phyloP scores from a whole-genome alignment of 2,113 vertebrate species.

The Hippocampus guttulatus region DNA sequence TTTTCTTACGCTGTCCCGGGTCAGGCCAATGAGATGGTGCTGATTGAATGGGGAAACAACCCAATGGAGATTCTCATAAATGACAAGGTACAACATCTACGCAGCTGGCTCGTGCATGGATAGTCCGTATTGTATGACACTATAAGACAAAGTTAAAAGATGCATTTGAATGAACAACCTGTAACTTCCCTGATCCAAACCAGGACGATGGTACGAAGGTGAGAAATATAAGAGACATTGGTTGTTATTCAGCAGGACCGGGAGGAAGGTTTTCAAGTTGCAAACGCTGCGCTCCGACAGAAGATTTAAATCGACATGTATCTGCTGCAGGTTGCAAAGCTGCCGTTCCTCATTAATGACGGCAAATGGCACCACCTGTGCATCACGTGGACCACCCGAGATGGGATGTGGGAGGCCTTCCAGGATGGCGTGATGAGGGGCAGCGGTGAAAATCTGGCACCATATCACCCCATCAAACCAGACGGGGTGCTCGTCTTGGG shows the following conservation, averaged over 20 bases:
- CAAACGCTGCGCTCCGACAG: not conserved
- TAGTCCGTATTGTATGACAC: not conserved
- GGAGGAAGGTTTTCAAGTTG: slow-evolving; percentile 2
- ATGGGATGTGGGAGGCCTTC: slow-evolving; percentile 95
- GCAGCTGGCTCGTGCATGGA: too few species aligned
- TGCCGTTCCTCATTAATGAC: slow-evolving; percentile 91
- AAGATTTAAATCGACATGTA: not conserved
- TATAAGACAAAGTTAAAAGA: not conserved
- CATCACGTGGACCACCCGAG: slow-evolving; percentile 92
- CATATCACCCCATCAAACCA: slow-evolving; percentile 94
- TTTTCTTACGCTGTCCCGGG: slow-evolving; percentile 92
- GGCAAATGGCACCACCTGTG: slow-evolving; percentile 98
- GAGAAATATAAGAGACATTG: slow-evolving; percentile 16
- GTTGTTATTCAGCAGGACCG: slow-evolving; percentile 25
- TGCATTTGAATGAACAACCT: slow-evolving; percentile 7
- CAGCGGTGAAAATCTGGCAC: slow-evolving; percentile 89
- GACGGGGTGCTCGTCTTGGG: slow-evolving; percentile 93
- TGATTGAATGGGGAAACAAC: slow-evolving; percentile 96
- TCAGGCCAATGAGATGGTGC: slow-evolving; percentile 93
- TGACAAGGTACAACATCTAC: slow-evolving; percentile 79
- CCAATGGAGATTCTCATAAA: slow-evolving; percentile 98
- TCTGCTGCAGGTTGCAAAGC: slow-evolving; percentile 82
- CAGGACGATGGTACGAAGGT: slow-evolving; percentile 11
- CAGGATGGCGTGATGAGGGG: slow-evolving; percentile 88
- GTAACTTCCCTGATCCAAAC: slow-evolving; percentile 11